Conservation (phyloP, 2,888 invertebrate genomes). For the Drosophila maculinotata region DNA sequence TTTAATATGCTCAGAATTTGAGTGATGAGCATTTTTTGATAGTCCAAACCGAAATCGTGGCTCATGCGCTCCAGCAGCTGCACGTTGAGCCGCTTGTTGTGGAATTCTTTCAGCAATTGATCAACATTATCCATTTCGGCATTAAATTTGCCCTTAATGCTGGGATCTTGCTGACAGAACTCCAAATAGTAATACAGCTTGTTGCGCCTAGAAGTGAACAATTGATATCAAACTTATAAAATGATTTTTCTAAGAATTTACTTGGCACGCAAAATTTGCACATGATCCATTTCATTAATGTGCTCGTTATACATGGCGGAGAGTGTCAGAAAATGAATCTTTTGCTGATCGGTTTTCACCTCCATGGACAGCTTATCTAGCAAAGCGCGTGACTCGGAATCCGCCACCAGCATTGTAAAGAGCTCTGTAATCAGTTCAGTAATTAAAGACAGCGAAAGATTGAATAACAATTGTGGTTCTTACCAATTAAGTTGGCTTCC, state of each 20-base stretch:
- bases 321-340: constrained; percentile 82
- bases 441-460: not conserved
- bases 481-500: constrained; percentile 83
- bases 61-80: constrained; percentile 82
- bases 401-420: constrained; percentile 81
- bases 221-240: not conserved
- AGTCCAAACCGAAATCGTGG: constrained; percentile 83
- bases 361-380: constrained; percentile 79
- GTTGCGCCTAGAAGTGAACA: constrained; percentile 73
- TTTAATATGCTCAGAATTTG: constrained; percentile 83
- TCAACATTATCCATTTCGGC: constrained; percentile 82
- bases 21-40: constrained; percentile 82
- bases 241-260: constrained; percentile 23
- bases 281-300: constrained; percentile 72
- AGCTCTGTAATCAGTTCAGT: constrained; percentile 64
- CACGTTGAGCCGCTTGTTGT: constrained; percentile 82
- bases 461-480: not conserved
- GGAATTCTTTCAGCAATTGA: constrained; percentile 81
- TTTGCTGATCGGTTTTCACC: constrained; percentile 82
- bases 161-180: constrained; percentile 83
- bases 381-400: constrained; percentile 66
- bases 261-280: constrained; percentile 77
- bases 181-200: constrained; percentile 84
- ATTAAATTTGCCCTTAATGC: constrained; percentile 81
- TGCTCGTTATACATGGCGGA: constrained; percentile 83